Percentiles rank a stretch among this genome's conserved stretches.
These are phyloP conservation scores for Cynocephalus volans DNA, from an alignment of 2,113 vertebrate genomes.

Conservation along the genomic window DNA sequence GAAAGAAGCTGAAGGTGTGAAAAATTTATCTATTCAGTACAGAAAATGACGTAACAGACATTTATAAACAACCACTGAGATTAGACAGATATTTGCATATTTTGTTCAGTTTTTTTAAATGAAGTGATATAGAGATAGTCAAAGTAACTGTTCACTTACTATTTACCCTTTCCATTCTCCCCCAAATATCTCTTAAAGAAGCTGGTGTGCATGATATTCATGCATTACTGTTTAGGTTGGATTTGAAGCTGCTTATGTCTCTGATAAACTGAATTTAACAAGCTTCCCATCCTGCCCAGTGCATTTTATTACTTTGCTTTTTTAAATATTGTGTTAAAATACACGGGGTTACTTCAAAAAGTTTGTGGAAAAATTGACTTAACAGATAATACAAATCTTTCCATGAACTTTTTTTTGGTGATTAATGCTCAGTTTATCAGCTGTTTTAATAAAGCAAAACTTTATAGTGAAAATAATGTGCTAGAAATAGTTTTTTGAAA, in stretches of 20 bases:
- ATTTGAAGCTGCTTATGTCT: background rate
- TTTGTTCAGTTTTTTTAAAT: background rate
- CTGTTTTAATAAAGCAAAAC: slow-evolving; percentile 71
- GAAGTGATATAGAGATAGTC: background rate
- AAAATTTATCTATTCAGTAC: background rate
- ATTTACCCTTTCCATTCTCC: background rate
- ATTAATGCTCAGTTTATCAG: slow-evolving; percentile 75
- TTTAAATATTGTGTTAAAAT: background rate
- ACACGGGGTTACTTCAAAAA: background rate
- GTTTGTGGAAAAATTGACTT: too few species aligned
- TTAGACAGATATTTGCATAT: background rate
- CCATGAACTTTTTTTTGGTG: background rate
- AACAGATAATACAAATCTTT: too few species aligned
- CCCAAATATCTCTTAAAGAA: background rate
- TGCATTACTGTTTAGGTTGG: background rate
- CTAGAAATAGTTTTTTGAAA: slow-evolving; percentile 56
- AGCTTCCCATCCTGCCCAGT: accelerated
- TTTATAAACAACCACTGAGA: background rate
- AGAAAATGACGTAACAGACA: background rate
- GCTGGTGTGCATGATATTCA: background rate
- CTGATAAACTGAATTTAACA: background rate
- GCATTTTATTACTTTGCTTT: background rate
- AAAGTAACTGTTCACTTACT: background rate
- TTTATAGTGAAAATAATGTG: slow-evolving; percentile 60
- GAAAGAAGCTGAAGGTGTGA: background rate